Evolutionary conservation across 2,888 invertebrate genomes (phyloP), one percentile per base, ranked within the genome.

Genomic region (Microplitis deprimator): DNA sequence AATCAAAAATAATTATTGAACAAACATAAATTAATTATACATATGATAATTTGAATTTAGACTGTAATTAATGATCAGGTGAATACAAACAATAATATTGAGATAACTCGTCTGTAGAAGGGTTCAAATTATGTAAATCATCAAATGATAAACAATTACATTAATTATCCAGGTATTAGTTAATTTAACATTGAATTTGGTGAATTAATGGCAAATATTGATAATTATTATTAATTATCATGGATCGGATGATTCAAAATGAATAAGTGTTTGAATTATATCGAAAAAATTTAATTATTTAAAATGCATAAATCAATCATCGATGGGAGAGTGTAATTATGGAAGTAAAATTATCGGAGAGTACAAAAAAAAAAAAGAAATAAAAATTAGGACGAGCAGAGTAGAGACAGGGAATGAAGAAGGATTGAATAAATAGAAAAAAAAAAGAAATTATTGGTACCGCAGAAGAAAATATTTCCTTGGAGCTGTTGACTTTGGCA

Each of bases 401-500:
- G 8, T 3, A 13, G 10, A 8, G 10, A 60, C 29, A 29, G 29
- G 50, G 13, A 10, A 10, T 8, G 50, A 1, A 8, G 10, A 60
- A 8, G 75, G 68, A 60, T 68, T 61, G 64, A 64, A 20, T 20
- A 4, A 59, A 68, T 67, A 40, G 65, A 64, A 70, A 60, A 59
- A 59, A 59, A 29, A 29, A 20, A 20, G 20, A 20, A 59, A 70
- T 59, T 13, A 39, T 72, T 72, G 60, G 16, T 61, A 72, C 61
- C 20, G 8, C 61, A 39, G 62, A 72, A 70, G 70, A 76, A 75
- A 75, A 75, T 67, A 76, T 76, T 72, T 72, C 41, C 40, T 67
- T 39, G 38, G 50, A 41, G 71, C 76, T 76, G 76, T 76, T 76
- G 76, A 76, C 76, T 76, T 76, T 76, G 76, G 72, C 76, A 72